Percentiles rank a stretch among this genome's conserved stretches.
Conservation (phyloP, 2,797 vertebrate genomes). For the Hydrophis major region DNA sequence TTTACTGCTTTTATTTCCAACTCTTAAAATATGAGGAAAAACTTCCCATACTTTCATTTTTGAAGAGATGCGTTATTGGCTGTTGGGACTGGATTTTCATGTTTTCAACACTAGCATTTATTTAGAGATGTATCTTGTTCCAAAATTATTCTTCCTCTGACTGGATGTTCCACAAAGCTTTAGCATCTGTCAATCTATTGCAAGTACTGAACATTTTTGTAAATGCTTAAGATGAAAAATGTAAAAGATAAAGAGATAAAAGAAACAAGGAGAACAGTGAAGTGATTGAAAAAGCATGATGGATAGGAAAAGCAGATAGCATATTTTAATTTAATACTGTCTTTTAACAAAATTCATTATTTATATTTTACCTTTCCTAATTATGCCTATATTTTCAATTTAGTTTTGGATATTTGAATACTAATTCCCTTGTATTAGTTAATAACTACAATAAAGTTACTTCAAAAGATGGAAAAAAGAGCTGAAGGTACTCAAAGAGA, state of each 20-base stretch:
- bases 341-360: not conserved
- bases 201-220: not conserved
- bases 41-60: not conserved
- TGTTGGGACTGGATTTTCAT: not conserved
- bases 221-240: not conserved
- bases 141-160: not conserved
- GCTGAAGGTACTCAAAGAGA: not conserved
- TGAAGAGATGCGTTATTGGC: not conserved
- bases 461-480: not conserved
- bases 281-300: not conserved
- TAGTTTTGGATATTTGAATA: not conserved
- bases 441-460: not conserved
- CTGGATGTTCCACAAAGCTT: not conserved
- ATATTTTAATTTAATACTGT: not conserved
- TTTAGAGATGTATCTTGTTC: not conserved
- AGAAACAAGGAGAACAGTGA: not conserved
- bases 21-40: not conserved
- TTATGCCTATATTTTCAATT: not conserved
- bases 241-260: not conserved
- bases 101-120: not conserved
- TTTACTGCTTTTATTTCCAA: not conserved
- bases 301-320: not conserved
- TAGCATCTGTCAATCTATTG: not conserved
- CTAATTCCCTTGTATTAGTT: not conserved
- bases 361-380: not conserved